Evolutionary conservation across 2,113 vertebrate species (phyloP).

Genomic region (Pterophyllum scalare): DNA sequence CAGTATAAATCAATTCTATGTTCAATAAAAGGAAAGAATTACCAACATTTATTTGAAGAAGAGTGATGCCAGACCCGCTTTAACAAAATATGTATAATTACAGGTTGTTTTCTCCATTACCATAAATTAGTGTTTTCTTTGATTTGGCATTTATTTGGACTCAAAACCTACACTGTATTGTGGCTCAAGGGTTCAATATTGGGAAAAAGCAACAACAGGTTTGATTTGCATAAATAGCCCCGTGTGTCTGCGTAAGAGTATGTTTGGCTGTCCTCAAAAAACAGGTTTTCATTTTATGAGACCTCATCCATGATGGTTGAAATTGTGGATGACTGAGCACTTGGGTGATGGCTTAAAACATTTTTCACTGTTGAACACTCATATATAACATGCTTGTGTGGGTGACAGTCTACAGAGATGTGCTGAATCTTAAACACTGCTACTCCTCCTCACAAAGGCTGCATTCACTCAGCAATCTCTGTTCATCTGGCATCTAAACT

Average conservation of each 20-base stretch:
- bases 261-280: not conserved
- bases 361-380: constrained; percentile 34
- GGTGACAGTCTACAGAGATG: constrained; percentile 51
- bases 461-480: constrained; percentile 40
- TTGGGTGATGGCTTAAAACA: constrained; percentile 23
- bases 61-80: not conserved
- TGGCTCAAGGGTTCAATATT: constrained; percentile 43
- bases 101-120: not conserved
- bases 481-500: constrained; percentile 3
- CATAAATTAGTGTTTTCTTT: not conserved
- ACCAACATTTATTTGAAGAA: no score
- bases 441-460: constrained; percentile 48
- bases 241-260: not conserved
- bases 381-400: constrained; percentile 47
- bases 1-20: not conserved
- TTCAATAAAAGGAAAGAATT: not conserved
- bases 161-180: not conserved
- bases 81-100: not conserved
- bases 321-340: constrained; percentile 32
- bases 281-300: constrained; percentile 7
- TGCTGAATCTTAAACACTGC: constrained; percentile 59
- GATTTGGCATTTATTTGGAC: constrained; percentile 12
- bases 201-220: constrained; percentile 39
- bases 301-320: constrained; percentile 38
- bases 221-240: constrained; percentile 56